A percentile compares a stretch with the other conserved stretches of the same genome.
Evolutionary conservation across 1,140 invertebrate genomes (phyloP).

Genomic region (Sycobia sp.): DNA sequence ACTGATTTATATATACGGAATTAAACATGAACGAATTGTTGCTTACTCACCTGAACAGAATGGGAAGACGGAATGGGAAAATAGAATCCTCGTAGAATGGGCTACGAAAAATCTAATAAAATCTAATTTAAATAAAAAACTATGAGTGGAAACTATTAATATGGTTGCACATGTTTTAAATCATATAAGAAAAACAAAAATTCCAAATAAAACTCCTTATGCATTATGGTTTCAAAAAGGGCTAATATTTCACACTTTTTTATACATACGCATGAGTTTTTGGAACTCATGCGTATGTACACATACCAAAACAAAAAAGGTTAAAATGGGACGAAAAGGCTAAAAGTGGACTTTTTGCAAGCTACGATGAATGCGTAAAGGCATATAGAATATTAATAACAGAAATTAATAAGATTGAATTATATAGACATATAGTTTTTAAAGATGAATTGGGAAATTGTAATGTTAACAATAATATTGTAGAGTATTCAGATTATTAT

Average conservation of each 20-base stretch:
- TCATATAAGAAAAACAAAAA: too few species aligned
- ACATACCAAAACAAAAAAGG: constrained; percentile 12
- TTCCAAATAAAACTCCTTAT: not conserved
- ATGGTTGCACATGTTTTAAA: not conserved
- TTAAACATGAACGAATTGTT: constrained; percentile 4
- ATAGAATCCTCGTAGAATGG: constrained; percentile 8
- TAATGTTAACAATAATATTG: not conserved
- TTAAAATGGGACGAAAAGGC: not conserved
- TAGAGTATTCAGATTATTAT: too few species aligned
- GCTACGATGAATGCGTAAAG: not conserved
- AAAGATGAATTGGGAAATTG: not conserved
- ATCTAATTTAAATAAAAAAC: too few species aligned
- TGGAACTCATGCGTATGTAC: not conserved
- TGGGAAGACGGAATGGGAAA: constrained; percentile 1
- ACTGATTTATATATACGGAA: not conserved
- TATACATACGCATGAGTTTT: too few species aligned
- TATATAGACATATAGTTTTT: too few species aligned
- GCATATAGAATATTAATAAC: not conserved
- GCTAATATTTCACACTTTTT: not conserved
- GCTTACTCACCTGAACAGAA: constrained; percentile 6
- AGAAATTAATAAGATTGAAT: too few species aligned
- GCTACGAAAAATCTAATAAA: not conserved
- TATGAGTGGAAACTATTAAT: constrained; percentile 2
- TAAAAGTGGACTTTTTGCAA: not conserved
- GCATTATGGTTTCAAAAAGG: not conserved